These are phyloP conservation scores for Pedetes capensis DNA, from an alignment of 2,113 vertebrate genomes.

Conservation along the genomic window DNA sequence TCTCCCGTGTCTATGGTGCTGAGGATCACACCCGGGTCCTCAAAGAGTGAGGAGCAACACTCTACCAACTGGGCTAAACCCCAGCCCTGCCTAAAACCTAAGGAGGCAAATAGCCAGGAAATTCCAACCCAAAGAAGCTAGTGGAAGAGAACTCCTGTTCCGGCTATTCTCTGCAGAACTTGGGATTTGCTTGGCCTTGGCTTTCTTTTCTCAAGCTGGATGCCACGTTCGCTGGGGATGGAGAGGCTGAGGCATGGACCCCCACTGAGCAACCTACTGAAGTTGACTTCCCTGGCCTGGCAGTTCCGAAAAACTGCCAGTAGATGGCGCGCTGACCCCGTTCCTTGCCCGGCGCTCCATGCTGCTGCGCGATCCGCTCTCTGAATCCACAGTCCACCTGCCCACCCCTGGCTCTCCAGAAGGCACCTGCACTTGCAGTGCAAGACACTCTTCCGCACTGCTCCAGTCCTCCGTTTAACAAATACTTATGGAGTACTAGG, in stretches of 20 bases:
- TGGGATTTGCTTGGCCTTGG: background rate
- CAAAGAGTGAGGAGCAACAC: too few species aligned
- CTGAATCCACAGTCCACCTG: background rate
- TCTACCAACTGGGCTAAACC: too few species aligned
- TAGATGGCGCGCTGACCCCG: conserved; percentile 75
- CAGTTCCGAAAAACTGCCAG: conserved; percentile 29
- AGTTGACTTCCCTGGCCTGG: background rate
- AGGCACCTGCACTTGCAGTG: background rate
- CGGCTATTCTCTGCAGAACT: background rate
- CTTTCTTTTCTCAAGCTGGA: background rate
- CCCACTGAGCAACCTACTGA: rapidly evolving
- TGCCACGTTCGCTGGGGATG: background rate
- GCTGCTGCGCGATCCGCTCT: rapidly evolving
- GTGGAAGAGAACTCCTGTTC: background rate
- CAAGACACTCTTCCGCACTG: background rate
- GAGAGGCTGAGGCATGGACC: background rate
- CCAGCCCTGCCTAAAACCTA: too few species aligned
- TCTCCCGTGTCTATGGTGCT: too few species aligned
- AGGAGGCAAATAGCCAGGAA: background rate
- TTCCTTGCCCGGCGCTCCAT: background rate
- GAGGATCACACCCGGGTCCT: too few species aligned
- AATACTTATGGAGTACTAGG: background rate
- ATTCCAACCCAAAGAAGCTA: background rate
- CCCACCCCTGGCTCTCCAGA: rapidly evolving
- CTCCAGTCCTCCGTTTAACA: background rate